A percentile compares a stretch with the other conserved stretches of the same genome.
These are phyloP conservation scores for Paracyclopina nana DNA, from an alignment of 1,140 invertebrate species.

Conservation along the genomic window DNA sequence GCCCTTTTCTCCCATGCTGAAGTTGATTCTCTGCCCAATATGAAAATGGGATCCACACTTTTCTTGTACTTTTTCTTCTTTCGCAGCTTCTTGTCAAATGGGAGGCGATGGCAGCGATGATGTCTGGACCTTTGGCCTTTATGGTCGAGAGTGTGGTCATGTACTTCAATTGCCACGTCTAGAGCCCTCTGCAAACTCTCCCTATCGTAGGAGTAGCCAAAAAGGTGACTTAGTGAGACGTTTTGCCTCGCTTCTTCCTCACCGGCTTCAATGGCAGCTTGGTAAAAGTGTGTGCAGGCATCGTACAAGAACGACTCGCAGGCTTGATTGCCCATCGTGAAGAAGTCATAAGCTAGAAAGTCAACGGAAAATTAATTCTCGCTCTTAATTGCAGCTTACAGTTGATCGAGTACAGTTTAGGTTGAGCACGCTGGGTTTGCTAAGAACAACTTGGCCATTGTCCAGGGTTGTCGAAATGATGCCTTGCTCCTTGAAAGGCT, in stretches of 20 bases:
- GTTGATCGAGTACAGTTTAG: not conserved
- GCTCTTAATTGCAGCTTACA: not conserved
- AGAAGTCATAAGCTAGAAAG: not conserved
- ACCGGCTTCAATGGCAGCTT: not conserved
- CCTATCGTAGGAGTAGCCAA: not conserved
- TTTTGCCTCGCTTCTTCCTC: not conserved
- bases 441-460: not conserved
- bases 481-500: not conserved
- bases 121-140: not conserved
- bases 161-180: not conserved
- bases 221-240: not conserved
- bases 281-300: not conserved
- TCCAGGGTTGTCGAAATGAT: not conserved
- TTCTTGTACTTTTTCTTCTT: slow-evolving; percentile 3
- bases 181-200: not conserved
- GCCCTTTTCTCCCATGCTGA: not conserved
- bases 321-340: not conserved
- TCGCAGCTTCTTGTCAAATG: not conserved
- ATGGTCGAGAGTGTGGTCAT: not conserved
- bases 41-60: not conserved
- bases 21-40: too few relatives aligned
- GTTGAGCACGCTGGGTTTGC: not conserved
- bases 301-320: not conserved
- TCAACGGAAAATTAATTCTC: not conserved
- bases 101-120: not conserved